Base-by-base conservation (phyloP, 2,113 vertebrate genomes). In the Lagenorhynchus albirostris region DNA sequence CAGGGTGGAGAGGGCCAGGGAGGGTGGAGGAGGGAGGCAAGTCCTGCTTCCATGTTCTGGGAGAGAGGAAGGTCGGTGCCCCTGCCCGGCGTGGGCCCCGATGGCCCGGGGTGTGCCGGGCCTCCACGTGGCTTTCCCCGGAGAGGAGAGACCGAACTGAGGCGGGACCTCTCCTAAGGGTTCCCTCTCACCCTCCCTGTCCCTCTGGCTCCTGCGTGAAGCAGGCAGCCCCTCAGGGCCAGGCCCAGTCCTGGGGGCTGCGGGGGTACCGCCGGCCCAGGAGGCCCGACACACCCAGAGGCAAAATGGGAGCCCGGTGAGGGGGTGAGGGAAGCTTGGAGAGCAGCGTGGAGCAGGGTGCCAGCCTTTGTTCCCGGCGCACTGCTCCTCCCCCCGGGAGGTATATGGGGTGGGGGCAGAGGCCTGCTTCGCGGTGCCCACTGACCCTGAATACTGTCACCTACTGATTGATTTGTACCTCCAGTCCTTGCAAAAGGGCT, bases 341-440 rank as follows among this genome's bases (percentile, higher is more conserved):
- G 26, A 9, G 29, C 11, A 3, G 74, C 5, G 0, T 0, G 1
- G 13, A 2, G 15, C 0, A 1, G 10, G 17, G 5, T 14, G 5
- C 33, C 38, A 31, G 14, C 50, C 23, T 76, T 60, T 26, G n/a
- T 9, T 33, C 80, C 53, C 5, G 50, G 44, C 50, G 76, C 20
- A 68, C 20, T 15, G 44, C 18, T 93, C 70, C 18, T 80, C 10
- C 18, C 14, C 17, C 33, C 3, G 2, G 62, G 50, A 20, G 73
- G 68, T 33, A 17, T 33, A 2, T 21, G 62, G 73, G 31, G 31
- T 5, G 9, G 14, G 36, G 8, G 33, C n/a, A n/a, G n/a, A 31
- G 60, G 31, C 44, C 77, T 58, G 74, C 13, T n/a, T 55, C 17
- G 20, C 15, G 55, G 58, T 31, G 18, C 55, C 44, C 47, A 9